Evolutionary conservation across 2,113 vertebrate species (phyloP).

Genomic region (Tychaedon coryphoeus): DNA sequence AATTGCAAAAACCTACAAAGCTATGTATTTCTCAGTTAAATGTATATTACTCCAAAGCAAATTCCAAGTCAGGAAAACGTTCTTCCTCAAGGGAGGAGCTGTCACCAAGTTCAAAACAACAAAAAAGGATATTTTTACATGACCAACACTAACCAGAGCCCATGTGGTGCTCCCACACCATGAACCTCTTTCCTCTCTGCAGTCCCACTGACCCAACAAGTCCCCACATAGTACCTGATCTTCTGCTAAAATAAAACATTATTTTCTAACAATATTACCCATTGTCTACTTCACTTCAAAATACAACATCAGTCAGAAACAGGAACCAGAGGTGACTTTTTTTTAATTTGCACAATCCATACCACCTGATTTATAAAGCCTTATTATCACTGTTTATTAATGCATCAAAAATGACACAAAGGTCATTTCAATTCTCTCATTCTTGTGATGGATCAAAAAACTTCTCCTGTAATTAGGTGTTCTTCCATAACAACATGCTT

Average conservation of each 20-base stretch:
- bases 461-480: background rate
- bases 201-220: background rate
- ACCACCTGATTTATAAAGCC: background rate
- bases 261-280: background rate
- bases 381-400: background rate
- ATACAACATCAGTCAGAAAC: background rate
- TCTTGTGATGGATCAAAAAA: background rate
- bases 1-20: background rate
- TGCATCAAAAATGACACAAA: background rate
- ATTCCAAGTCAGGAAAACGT: background rate
- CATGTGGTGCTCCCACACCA: background rate
- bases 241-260: background rate
- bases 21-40: background rate
- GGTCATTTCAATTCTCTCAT: background rate
- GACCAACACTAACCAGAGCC: background rate
- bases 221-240: background rate
- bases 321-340: background rate
- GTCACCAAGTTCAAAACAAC: background rate
- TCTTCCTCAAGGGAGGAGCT: background rate
- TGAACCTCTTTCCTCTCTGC: background rate
- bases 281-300: background rate
- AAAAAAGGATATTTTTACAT: background rate
- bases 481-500: background rate
- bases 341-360: background rate
- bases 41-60: background rate